Conservation (phyloP, 1,140 invertebrate species). For the Drosophila teissieri region DNA sequence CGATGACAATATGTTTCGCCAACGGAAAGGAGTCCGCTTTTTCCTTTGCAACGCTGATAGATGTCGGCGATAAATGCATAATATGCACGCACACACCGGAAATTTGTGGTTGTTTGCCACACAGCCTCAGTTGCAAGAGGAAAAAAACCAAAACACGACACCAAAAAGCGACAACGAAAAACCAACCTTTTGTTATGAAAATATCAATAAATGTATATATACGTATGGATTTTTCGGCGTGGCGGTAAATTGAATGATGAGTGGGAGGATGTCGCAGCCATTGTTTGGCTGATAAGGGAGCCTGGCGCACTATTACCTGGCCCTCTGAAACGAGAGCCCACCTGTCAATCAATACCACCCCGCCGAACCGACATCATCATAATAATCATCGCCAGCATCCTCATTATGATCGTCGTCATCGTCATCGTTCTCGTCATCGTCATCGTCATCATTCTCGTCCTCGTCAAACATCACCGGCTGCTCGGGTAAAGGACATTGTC, state of each 20-base stretch:
- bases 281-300: constrained; percentile 54
- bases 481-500: constrained; percentile 16
- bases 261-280: constrained; percentile 37
- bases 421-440: neutral
- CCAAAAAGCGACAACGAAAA: constrained; percentile 35
- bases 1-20: constrained; percentile 45
- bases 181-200: constrained; percentile 40
- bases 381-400: neutral
- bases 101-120: constrained; percentile 53
- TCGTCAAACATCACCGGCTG: constrained; percentile 22
- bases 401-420: neutral
- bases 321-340: constrained; percentile 19
- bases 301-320: constrained; percentile 48
- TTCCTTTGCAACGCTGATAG: constrained; percentile 65
- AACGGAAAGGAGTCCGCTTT: constrained; percentile 52
- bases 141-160: constrained; percentile 32
- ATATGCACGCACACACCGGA: constrained; percentile 60
- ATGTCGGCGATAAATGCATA: constrained; percentile 75
- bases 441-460: neutral
- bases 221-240: constrained; percentile 15
- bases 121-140: constrained; percentile 9
- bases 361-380: constrained; percentile 6
- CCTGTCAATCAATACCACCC: constrained; percentile 39
- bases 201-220: constrained; percentile 33
- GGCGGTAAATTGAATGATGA: constrained; percentile 72